A percentile compares a stretch with the other conserved stretches of the same genome.
phyloP scores from a whole-genome alignment of 2,888 invertebrate genomes.

The Pycnomerus fuliginosus region DNA sequence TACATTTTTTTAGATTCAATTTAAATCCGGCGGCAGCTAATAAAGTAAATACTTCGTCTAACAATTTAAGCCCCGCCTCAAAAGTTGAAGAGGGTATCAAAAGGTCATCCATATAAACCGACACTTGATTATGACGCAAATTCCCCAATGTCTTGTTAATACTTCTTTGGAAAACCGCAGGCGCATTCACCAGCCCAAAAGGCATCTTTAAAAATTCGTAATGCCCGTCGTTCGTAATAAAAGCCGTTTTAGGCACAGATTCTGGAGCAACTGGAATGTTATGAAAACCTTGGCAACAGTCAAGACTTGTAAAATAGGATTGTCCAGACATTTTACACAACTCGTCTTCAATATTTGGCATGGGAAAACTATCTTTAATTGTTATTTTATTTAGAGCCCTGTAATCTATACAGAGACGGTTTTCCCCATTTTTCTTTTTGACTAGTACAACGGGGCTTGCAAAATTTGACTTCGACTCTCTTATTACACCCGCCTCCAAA shows the following conservation, averaged over 20 bases:
- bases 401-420: constrained; percentile 36
- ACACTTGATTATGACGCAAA: not conserved
- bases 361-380: constrained; percentile 36
- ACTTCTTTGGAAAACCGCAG: constrained; percentile 1
- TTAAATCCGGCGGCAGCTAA: constrained; percentile 3
- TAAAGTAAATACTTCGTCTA: not conserved
- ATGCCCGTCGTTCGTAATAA: constrained; percentile 25
- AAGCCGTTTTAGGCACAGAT: constrained; percentile 36
- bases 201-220: constrained; percentile 18
- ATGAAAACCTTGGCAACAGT: constrained; percentile 37
- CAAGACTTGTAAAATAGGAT: constrained; percentile 35
- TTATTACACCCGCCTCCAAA: constrained; percentile 23
- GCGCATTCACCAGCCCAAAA: constrained; percentile 2
- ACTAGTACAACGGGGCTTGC: constrained; percentile 21
- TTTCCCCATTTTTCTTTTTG: constrained; percentile 30
- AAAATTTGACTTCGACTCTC: constrained; percentile 3
- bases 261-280: constrained; percentile 36
- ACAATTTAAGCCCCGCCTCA: not conserved
- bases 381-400: constrained; percentile 38
- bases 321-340: constrained; percentile 31
- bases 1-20: constrained; percentile 24
- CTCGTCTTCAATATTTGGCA: constrained; percentile 34
- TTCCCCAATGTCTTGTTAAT: not conserved
- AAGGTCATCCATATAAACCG: constrained; percentile 3
- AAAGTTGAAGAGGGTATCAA: not conserved